Evolutionary conservation across 2,888 invertebrate genomes (phyloP).

Genomic region (Cheilosia impressa): DNA sequence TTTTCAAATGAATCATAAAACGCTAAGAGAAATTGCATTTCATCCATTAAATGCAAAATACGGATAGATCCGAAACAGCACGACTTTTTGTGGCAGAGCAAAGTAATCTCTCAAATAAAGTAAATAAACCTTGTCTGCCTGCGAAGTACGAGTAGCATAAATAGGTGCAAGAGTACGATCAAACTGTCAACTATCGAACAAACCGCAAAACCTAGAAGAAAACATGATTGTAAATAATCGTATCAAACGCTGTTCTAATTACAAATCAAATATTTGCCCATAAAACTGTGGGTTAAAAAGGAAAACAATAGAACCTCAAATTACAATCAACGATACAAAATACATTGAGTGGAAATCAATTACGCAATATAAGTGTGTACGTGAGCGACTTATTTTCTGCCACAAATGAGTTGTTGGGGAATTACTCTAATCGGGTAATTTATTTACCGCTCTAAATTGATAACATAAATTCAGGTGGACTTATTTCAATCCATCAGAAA

Average conservation of each 20-base stretch:
- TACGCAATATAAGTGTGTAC: constrained; percentile 19
- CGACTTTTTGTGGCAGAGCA: too few relatives aligned
- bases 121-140: not conserved
- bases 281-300: not conserved
- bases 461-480: constrained; percentile 22
- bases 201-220: constrained; percentile 46
- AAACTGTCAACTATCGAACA: constrained; percentile 12
- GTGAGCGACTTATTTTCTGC: constrained; percentile 5
- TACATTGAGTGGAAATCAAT: constrained; percentile 14
- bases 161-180: not conserved
- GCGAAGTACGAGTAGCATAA: constrained; percentile 1
- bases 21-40: too few relatives aligned
- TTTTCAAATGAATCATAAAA: too few relatives aligned
- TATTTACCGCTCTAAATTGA: constrained; percentile 30
- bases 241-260: constrained; percentile 49
- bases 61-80: too few relatives aligned
- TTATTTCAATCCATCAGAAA: constrained; percentile 7
- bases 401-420: constrained; percentile 10
- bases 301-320: constrained; percentile 12
- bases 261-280: constrained; percentile 46
- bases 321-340: constrained; percentile 3
- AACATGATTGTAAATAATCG: constrained; percentile 46
- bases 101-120: not conserved
- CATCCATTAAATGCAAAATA: too few relatives aligned
- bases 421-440: constrained; percentile 31